Conservation (phyloP, 2,113 vertebrate species). For the Cheilinus undulatus region DNA sequence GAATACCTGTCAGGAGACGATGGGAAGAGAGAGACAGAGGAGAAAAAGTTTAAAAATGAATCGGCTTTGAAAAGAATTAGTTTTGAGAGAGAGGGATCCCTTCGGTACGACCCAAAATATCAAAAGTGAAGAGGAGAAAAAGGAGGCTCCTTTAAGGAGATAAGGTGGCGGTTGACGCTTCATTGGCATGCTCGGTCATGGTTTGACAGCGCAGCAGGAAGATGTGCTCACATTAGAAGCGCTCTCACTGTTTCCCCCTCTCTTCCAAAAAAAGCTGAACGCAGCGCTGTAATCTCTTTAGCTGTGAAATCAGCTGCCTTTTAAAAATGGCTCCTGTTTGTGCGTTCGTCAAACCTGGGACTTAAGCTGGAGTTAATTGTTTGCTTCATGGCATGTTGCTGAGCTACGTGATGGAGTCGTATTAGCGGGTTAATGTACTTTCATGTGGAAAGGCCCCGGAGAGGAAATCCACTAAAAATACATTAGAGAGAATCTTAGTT, state of each 20-base stretch:
- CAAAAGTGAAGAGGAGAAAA: slow-evolving; percentile 31
- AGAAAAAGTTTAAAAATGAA: slow-evolving; percentile 26
- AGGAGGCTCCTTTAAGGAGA: slow-evolving; percentile 58
- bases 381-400: slow-evolving; percentile 72
- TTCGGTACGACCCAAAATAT: slow-evolving; percentile 40
- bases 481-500: slow-evolving; percentile 59
- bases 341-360: slow-evolving; percentile 71
- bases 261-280: slow-evolving; percentile 32
- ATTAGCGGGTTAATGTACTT: slow-evolving; percentile 77
- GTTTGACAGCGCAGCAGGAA: slow-evolving; percentile 61
- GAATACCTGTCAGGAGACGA: slow-evolving; percentile 79
- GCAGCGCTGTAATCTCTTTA: slow-evolving; percentile 79
- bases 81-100: slow-evolving; percentile 21
- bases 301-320: slow-evolving; percentile 74
- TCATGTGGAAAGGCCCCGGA: slow-evolving; percentile 56
- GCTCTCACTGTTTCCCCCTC: slow-evolving; percentile 28
- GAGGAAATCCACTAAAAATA: slow-evolving; percentile 72
- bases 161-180: slow-evolving; percentile 52
- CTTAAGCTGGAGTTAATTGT: slow-evolving; percentile 73
- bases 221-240: slow-evolving; percentile 52
- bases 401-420: slow-evolving; percentile 64
- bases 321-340: slow-evolving; percentile 72
- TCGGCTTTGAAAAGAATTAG: slow-evolving; percentile 38
- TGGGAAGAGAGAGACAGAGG: slow-evolving; percentile 1
- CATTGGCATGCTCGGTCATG: slow-evolving; percentile 53